Evolutionary conservation across 2,113 vertebrate species (phyloP).

Genomic region (Ceyx margarethae): DNA sequence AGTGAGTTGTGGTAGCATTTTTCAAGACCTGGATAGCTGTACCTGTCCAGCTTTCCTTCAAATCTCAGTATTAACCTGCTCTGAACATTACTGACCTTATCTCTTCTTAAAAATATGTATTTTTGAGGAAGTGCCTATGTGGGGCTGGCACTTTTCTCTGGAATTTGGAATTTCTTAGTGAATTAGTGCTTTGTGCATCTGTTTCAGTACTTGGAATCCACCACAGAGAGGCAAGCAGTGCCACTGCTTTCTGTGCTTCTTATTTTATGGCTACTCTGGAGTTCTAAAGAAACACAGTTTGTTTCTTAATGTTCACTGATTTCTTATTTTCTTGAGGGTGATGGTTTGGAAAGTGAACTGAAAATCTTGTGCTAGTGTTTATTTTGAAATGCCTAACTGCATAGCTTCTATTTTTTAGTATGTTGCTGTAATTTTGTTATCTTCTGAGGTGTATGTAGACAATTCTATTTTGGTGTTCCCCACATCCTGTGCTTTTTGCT

Average conservation of each 20-base stretch:
- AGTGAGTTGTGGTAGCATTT: not conserved
- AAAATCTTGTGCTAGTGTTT: not conserved
- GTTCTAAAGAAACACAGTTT: not conserved
- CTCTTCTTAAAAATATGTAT: not conserved
- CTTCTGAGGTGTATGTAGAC: not conserved
- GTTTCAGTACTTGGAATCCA: not conserved
- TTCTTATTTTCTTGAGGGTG: not conserved
- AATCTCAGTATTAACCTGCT: not conserved
- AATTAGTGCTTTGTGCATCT: not conserved
- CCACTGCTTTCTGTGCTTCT: not conserved
- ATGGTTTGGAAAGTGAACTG: accelerated
- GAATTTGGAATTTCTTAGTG: not conserved
- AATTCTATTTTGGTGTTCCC: not conserved
- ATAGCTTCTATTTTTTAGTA: not conserved
- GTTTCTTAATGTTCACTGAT: not conserved
- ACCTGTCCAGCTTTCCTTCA: not conserved
- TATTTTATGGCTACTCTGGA: not conserved
- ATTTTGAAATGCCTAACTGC: not conserved
- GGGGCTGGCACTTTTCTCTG: not conserved
- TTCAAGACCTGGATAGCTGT: not conserved
- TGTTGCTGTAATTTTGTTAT: not conserved
- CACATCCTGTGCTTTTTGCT: not conserved
- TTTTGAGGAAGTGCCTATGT: not conserved
- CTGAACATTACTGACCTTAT: not conserved
- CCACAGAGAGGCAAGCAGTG: not conserved